Evolutionary conservation across 2,113 vertebrate genomes (phyloP), one percentile per base, ranked within the genome.

Genomic region (Sinocyclocheilus anshuiensis): DNA sequence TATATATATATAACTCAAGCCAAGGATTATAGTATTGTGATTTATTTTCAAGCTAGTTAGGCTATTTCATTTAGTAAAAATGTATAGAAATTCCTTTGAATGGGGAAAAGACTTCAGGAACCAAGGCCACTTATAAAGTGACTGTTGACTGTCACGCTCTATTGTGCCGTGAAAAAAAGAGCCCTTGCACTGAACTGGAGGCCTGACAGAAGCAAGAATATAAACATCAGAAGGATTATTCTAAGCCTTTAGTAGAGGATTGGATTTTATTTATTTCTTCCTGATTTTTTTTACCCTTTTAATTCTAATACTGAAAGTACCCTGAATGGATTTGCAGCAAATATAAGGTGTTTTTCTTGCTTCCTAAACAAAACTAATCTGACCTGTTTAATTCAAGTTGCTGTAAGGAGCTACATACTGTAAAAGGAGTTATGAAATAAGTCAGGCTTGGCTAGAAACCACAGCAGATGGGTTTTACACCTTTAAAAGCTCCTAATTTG

Each of bases 171-270:
- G 53, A 83, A 81, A 79, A 79, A 82, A 82, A 29, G 42, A 87
- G 7, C 13, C 39, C 50, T 83, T 48, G 39, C 42, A 72, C 61
- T 89, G 16, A 89, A 77, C 87, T 81, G 33, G 20, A 87, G 71
- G 78, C 50, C 84, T 57, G 29, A 69, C 55, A 79, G 76, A 84
- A 84, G 84, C 74, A 33, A 71, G 76, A 57, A 84, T 53, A 84
- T 78, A 83, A 88, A 88, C 77, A 81, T 74, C 78, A 80, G 72
- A 84, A 75, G 86, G 89, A 85, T 89, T 89, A 90, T 24, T 8
- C 53, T 88, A 88, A 88, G 77, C 89, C 63, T 67, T 86, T 53
- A 53, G 63, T 85, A 87, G 77, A 80, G 72, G 74, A 90, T 80
- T 71, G 88, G 48, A 84, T 80, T 83, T 88, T 85, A 89, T 86